Evolutionary conservation across 2,888 invertebrate species (phyloP), one percentile per base, ranked within the genome.

Genomic region (Nymphalis polychloros): DNA sequence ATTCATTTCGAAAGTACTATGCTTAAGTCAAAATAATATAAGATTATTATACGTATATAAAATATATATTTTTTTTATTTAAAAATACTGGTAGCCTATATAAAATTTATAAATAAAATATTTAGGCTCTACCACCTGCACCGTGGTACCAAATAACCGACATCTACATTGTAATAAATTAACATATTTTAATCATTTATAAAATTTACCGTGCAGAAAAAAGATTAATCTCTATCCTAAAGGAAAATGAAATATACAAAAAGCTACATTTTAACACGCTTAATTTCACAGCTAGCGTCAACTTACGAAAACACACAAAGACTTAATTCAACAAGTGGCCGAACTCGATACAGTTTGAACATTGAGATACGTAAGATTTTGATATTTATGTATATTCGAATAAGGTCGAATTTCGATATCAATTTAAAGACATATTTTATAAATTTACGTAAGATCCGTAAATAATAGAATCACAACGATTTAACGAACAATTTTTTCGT

Each of bases 251-350:
- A 47, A 10, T 17, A 16, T 55, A 59, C 46, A 63, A 59, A 49
- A 46, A 55, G 61, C 68, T 70, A 69, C 84, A 86, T 86, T 85
- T 87, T 86, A 84, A 75, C 75, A 75, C 77, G 71, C 68, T 60
- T 73, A 70, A 73, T 75, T 73, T 74, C 76, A 78, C 81, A 81
- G 79, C 78, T 77, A 76, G 76, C 77, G 79, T 79, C 79, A 80
- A 81, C 84, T 85, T 84, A 84, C 85, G 87, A 89, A 89, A 88
- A 87, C 84, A 84, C 79, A 85, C 84, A 82, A 88, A 90, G 88
- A 88, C 87, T 86, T 86, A 80, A 85, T 84, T 87, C 90, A 90
- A 90, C 90, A 91, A 89, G 90, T 91, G 89, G 86, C 76, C 78
- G 79, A 77, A 83, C 70, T 59, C 70, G 66, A 63, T 66, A 66